A percentile compares a stretch with the other conserved stretches of the same genome.
Evolutionary conservation across 1,140 invertebrate genomes (phyloP).

Genomic region (Drosophila bifasciata): DNA sequence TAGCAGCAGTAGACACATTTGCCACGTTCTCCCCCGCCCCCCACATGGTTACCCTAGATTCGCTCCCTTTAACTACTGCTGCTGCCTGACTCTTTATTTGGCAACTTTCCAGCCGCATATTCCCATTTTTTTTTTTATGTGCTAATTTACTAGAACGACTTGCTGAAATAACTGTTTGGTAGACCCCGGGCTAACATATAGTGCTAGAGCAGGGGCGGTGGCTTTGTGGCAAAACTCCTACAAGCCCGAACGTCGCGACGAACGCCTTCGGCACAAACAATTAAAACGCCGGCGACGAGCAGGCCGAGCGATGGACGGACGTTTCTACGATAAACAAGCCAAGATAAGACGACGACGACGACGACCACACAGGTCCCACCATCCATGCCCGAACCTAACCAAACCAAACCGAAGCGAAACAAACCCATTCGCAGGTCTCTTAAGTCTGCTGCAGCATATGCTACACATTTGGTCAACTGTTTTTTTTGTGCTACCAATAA

Average conservation of each 20-base stretch:
- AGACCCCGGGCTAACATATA: too few relatives aligned
- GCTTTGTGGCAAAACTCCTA: conserved; percentile 53
- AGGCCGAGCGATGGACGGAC: conserved; percentile 21
- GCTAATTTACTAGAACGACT: conserved; percentile 71
- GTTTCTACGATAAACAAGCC: conserved; percentile 68
- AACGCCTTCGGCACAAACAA: conserved; percentile 72
- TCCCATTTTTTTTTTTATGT: conserved; percentile 33
- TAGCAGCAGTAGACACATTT: conserved; percentile 69
- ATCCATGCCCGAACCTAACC: background rate
- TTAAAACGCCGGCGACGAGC: conserved; percentile 63
- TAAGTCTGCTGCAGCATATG: conserved; percentile 55
- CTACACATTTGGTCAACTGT: conserved; percentile 56
- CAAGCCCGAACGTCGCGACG: conserved; percentile 25
- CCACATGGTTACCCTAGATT: conserved; percentile 72
- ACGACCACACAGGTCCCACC: conserved; percentile 65
- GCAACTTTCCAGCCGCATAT: conserved; percentile 64
- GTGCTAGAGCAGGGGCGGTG: background rate
- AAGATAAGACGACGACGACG: conserved; percentile 60
- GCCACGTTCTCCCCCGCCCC: conserved; percentile 18
- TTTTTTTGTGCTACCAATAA: conserved; percentile 67
- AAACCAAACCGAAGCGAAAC: too few relatives aligned
- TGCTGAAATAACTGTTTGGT: conserved; percentile 67
- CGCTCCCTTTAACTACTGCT: conserved; percentile 13
- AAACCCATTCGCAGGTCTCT: conserved; percentile 2
- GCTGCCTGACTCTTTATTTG: conserved; percentile 46